Percentiles rank a stretch among this genome's conserved stretches.
These are phyloP conservation scores for Gadus chalcogrammus DNA, from an alignment of 2,113 vertebrate species.

Conservation along the genomic window DNA sequence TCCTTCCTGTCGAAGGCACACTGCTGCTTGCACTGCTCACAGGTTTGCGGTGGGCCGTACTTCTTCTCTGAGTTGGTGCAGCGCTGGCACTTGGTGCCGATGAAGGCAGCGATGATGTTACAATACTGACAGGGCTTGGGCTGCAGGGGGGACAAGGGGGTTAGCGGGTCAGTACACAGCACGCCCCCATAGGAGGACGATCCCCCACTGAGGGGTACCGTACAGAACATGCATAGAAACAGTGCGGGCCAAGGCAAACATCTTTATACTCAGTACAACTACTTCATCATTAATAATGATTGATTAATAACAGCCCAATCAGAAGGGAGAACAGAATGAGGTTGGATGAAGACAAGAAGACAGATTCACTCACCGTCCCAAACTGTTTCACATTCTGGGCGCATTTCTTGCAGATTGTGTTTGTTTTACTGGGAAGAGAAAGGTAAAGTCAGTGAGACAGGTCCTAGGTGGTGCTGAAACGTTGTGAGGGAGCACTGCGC, in stretches of 20 bases:
- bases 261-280: too few species aligned
- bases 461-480: too few species aligned
- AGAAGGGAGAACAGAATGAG: neutral
- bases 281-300: too few species aligned
- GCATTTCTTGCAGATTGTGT: conserved; percentile 99
- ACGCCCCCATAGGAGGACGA: too few species aligned
- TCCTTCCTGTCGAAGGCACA: conserved; percentile 98
- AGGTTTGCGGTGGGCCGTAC: conserved; percentile 93
- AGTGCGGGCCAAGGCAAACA: too few species aligned
- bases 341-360: neutral
- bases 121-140: conserved; percentile 99
- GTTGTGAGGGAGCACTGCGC: too few species aligned
- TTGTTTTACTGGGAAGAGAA: conserved; percentile 86
- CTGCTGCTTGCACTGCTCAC: conserved; percentile 97
- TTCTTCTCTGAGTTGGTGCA: conserved; percentile 99
- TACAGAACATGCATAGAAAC: too few species aligned
- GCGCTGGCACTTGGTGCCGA: conserved; percentile 96
- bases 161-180: neutral
- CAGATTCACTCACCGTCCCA: conserved; percentile 83
- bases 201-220: too few species aligned
- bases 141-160: conserved; percentile 63
- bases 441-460: neutral
- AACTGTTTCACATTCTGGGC: conserved; percentile 99
- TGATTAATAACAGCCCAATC: neutral
- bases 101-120: conserved; percentile 98